Base-by-base conservation (phyloP, 2,888 invertebrate species). In the Argyresthia albistria region DNA sequence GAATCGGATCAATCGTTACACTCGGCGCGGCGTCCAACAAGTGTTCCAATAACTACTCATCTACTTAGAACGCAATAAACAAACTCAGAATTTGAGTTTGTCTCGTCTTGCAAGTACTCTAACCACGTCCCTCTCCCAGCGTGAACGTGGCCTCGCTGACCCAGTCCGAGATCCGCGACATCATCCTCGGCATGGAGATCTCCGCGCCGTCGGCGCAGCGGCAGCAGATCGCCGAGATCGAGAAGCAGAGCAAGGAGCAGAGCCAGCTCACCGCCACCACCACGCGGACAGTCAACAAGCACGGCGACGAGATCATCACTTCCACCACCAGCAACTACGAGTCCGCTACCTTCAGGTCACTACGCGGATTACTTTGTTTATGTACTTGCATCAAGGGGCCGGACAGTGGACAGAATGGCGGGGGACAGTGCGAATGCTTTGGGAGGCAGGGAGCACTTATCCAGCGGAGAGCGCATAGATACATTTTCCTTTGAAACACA, bases 201-300 rank as follows among this genome's bases (percentile, higher is more conserved):
- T 98, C 98, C 11, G 99, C 99, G 1, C 99, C 99, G 0, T 99
- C 98, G 0, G 98, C 98, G 0, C 99, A 99, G 71, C 90, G 99
- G 46, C 99, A 99, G 76, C 99, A 99, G 82, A 99, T 99, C 65
- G 99, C 99, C 2, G 99, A 99, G 84, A 99, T 99, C 61, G 99
- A 99, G 83, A 99, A 99, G 75, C 99, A 99, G 88, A 99, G 99
- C 48, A 99, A 99, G 76, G 99, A 99, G 73, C 99, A 99, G 82
- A 95, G 95, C 15, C 99, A 99, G 76, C 89, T 99, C 46, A 99
- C 99, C 0, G 99, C 99, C 0, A 99, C 99, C 1, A 99, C 99
- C 0, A 99, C 99, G 0, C 89, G 97, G 56, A 99, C 99, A 0
- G 99, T 99, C 50, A 99, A 99, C 88, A 99, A 99, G 75, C 99